Evolutionary conservation across 2,888 invertebrate species (phyloP), one percentile per base, ranked within the genome.

Genomic region (Pyralis farinalis): DNA sequence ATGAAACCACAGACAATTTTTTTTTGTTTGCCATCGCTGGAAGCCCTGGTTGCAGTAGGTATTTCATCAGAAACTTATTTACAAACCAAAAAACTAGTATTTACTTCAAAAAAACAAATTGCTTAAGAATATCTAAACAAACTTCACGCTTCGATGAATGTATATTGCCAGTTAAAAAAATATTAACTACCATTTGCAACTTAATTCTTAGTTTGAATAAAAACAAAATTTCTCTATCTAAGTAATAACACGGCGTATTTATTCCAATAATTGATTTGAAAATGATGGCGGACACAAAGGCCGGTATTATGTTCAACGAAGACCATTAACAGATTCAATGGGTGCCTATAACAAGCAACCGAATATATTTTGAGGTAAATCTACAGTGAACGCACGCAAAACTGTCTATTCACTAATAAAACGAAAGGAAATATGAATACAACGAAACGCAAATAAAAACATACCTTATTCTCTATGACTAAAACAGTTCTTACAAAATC

Each of bases 291-390:
- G 31, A 42, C 46, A 43, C 44, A 46, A 39, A 34, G 44, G 27
- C 35, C 33, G 34, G 37, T 29, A 38, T 49, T 47, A 42, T 40
- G 45, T 37, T 40, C 49, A 46, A 47, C 38, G 16, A n/a, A 25
- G 28, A 29, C 53, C 58, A 58, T 61, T 53, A 58, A 37, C 47
- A 42, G 46, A 51, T 57, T 55, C 49, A 53, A 56, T 55, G 48
- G 45, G 42, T 45, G 9, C 11, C 12, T 37, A 32, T 60, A 63
- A 61, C 55, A 56, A 62, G 52, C 52, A 22, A 10, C 43, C 42
- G 35, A 58, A 51, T 58, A 50, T 47, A 53, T 52, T 51, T 43
- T 40, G 43, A 50, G 44, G 45, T 47, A 46, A 49, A 45, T 27
- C 27, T 29, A 29, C 29, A 29, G 5, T 4, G 36, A 32, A 34